A percentile compares a stretch with the other conserved stretches of the same genome.
Conservation (phyloP, 1,140 invertebrate genomes). For the Anastatus disparis region DNA sequence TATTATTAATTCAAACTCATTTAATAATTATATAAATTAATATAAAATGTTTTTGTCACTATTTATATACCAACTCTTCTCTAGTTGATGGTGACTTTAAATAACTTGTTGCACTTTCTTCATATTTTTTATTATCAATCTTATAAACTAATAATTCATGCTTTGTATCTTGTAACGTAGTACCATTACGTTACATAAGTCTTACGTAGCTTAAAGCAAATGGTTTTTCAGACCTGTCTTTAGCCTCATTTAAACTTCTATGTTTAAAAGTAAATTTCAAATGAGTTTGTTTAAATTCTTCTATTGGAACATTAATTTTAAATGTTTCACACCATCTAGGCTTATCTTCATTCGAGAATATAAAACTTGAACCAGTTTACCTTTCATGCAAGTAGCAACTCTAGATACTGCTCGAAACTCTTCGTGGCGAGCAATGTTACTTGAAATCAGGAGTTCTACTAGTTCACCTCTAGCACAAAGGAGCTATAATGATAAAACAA, state of each 20-base stretch:
- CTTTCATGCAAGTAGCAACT: too few species aligned
- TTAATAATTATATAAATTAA: constrained; percentile 5
- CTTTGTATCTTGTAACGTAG: constrained; percentile 84
- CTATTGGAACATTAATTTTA: constrained; percentile 89
- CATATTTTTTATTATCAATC: constrained; percentile 85
- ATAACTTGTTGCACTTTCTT: constrained; percentile 76
- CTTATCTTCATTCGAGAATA: constrained; percentile 92
- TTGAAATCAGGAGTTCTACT: too few species aligned
- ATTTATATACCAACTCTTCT: constrained; percentile 68
- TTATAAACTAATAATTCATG: constrained; percentile 93
- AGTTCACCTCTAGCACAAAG: too few species aligned
- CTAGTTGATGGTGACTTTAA: constrained; percentile 80
- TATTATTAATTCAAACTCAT: constrained; percentile 9
- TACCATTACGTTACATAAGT: constrained; percentile 90
- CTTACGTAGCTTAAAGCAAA: constrained; percentile 90
- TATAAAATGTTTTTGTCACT: constrained; percentile 1
- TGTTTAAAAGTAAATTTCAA: constrained; percentile 93
- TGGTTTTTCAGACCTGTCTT: constrained; percentile 90
- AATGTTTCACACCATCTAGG: constrained; percentile 94
- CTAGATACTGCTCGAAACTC: too few species aligned
- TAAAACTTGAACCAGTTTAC: too few species aligned
- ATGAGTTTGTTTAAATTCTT: constrained; percentile 91
- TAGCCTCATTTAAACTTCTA: constrained; percentile 87
- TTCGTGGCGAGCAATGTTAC: too few species aligned
- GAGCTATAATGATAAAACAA: too few species aligned